Evolutionary conservation across 2,797 vertebrate species (phyloP).

Genomic region (Serranus cabrilla): DNA sequence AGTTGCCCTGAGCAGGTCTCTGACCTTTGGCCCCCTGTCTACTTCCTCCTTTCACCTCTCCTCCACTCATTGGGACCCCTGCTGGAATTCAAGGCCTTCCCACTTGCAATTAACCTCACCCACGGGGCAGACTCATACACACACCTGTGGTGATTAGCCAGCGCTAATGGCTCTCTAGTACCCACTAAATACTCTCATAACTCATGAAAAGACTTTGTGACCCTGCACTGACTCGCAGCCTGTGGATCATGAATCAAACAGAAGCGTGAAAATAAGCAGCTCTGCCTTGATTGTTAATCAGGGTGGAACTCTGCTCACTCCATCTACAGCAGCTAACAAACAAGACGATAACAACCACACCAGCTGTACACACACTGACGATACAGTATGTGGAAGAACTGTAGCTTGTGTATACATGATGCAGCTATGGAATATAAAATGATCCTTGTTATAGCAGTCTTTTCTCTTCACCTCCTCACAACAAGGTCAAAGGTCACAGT

Average conservation of each 20-base stretch:
- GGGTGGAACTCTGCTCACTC: constrained; percentile 29
- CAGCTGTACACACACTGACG: not conserved
- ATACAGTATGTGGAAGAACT: not conserved
- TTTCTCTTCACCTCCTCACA: not conserved
- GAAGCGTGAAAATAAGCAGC: constrained; percentile 65
- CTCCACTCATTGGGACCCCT: constrained; percentile 29
- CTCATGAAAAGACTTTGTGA: constrained; percentile 73
- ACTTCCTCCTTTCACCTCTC: constrained; percentile 31
- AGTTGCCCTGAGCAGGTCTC: constrained; percentile 54
- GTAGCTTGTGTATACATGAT: not conserved
- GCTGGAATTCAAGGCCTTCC: constrained; percentile 55
- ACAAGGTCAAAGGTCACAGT: constrained; percentile 13
- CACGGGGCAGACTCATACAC: constrained; percentile 58
- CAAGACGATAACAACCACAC: constrained; percentile 9
- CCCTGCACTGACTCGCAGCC: constrained; percentile 62
- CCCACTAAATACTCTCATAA: constrained; percentile 76
- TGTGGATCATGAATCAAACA: constrained; percentile 68
- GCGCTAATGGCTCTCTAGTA: constrained; percentile 70
- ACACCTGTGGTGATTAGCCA: constrained; percentile 73
- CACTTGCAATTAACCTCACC: constrained; percentile 71
- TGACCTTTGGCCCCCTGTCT: constrained; percentile 57
- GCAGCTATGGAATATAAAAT: not conserved
- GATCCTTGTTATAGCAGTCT: not conserved
- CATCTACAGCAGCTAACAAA: constrained; percentile 34
- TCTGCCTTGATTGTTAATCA: constrained; percentile 70